Conservation (phyloP, 2,113 vertebrate species). For the Pandion haliaetus region DNA sequence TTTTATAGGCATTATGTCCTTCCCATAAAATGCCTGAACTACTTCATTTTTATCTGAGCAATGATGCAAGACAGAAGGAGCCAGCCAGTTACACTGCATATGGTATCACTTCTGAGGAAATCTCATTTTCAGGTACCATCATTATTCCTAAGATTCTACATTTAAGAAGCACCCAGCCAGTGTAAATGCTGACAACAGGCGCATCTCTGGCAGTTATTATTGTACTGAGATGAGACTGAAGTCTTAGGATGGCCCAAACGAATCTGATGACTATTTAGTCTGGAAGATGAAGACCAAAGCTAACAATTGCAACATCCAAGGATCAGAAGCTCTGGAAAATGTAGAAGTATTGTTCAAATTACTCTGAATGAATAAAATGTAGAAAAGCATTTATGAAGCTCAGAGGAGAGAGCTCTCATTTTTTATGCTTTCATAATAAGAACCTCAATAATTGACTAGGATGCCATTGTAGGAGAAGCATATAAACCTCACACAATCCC, state of each 20-base stretch:
- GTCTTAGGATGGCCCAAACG: background rate
- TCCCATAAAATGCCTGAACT: conserved; percentile 47
- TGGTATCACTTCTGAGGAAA: conserved; percentile 17
- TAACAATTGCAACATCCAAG: conserved; percentile 28
- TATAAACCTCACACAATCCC: background rate
- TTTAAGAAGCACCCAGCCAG: conserved; percentile 11
- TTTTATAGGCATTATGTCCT: no score
- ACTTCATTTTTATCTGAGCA: conserved; percentile 59
- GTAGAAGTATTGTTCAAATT: background rate
- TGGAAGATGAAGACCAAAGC: background rate
- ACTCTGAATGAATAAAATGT: background rate
- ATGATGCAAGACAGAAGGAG: conserved; percentile 33
- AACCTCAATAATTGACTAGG: background rate
- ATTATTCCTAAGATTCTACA: background rate
- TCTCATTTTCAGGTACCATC: background rate
- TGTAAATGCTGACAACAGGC: conserved; percentile 32
- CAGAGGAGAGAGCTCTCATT: background rate
- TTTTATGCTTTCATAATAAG: background rate
- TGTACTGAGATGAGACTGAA: background rate
- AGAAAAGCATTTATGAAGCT: background rate
- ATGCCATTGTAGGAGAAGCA: background rate
- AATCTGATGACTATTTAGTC: conserved; percentile 53
- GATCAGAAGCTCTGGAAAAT: conserved; percentile 16
- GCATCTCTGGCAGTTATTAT: background rate
- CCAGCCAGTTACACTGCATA: background rate